Conservation (phyloP, 2,797 vertebrate species). For the Pangasius larnaudii region DNA sequence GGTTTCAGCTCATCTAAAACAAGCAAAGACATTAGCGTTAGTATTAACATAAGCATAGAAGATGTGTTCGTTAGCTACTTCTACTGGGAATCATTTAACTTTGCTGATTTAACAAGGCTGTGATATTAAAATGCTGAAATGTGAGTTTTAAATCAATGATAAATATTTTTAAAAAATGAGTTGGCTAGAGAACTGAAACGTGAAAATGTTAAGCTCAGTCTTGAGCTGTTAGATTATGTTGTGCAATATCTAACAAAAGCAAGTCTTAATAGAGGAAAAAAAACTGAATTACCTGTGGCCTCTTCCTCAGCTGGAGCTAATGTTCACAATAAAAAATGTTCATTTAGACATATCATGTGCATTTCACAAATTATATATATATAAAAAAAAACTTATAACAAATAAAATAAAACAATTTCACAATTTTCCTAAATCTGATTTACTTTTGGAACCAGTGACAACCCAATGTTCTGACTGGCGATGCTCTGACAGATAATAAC, state of each 20-base stretch:
- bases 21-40: conserved; percentile 19
- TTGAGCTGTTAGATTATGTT: background rate
- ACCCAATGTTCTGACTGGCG: conserved; percentile 59
- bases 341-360: background rate
- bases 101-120: background rate
- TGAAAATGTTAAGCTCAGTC: background rate
- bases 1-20: conserved; percentile 70
- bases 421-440: background rate
- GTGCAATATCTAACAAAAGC: background rate
- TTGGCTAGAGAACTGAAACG: background rate
- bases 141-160: background rate
- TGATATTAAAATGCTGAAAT: background rate
- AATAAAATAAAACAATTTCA: background rate
- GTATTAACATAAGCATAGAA: conserved; percentile 18
- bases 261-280: background rate
- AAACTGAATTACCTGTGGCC: conserved; percentile 45
- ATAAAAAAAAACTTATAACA: too few relatives aligned
- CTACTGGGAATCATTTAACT: background rate
- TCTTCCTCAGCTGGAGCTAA: conserved; percentile 57
- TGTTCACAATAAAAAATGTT: background rate
- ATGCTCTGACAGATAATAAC: background rate
- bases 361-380: background rate
- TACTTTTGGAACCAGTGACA: conserved; percentile 10
- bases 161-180: background rate
- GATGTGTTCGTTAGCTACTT: background rate